Base-by-base conservation (phyloP, 1,140 invertebrate genomes). In the Musca domestica region DNA sequence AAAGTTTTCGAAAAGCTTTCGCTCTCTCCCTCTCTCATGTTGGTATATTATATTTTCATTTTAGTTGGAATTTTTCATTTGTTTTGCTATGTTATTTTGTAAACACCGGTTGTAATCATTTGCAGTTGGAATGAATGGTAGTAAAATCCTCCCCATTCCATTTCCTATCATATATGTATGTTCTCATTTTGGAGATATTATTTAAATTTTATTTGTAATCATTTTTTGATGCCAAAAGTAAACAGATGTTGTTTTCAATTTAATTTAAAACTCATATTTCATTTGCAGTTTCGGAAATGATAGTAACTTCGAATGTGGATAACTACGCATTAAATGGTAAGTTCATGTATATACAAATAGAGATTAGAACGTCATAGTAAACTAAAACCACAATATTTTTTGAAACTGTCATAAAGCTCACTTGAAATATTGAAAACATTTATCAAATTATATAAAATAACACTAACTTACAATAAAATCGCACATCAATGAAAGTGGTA, bases 271-370 rank as follows among this genome's bases (percentile, higher is more conserved):
- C 12, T 41, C 22, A 15, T 61, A 19, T 61, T 41, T 41, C 5
- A 61, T 34, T 19, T 61, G 20, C 56, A 61, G 34, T 34, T 19
- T 61, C 56, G 56, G 56, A 80, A 56, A 80, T 80, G 78, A 80
- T 80, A 76, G 77, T 80, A 47, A 78, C 74, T 68, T 80, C 78
- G 70, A 76, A 78, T 69, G 74, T 80, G 72, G 78, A 80, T 72
- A 80, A 69, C 69, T 78, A 75, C 71, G 74, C 72, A 66, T 75
- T 78, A 63, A 74, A 80, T 69, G 78, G 78, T 80, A 74, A 56
- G 78, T 77, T 41, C 34, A 41, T 9, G 10, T 41, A 41, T 12
- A 41, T 12, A 41, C 34, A 9, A n/a, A n/a, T n/a, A n/a, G n/a
- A n/a, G n/a, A n/a, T n/a, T n/a, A n/a, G n/a, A n/a, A n/a, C n/a